Conservation (phyloP, 2,888 invertebrate species). For the Philopedon plagiatum region DNA sequence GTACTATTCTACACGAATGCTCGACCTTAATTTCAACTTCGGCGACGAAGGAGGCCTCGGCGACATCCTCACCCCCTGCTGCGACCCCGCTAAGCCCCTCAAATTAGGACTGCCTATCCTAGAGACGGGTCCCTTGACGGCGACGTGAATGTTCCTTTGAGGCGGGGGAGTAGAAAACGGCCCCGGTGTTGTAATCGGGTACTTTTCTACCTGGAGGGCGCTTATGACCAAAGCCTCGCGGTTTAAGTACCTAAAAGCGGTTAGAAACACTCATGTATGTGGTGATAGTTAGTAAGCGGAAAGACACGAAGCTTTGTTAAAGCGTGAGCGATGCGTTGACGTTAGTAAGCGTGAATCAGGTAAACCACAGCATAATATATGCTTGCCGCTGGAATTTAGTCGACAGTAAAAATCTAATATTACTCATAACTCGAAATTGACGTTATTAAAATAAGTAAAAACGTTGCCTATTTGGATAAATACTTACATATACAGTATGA, state of each 20-base stretch:
- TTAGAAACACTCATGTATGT: slow-evolving; percentile 47
- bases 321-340: not conserved
- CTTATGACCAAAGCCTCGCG: slow-evolving; percentile 94
- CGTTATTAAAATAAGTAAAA: too few species aligned
- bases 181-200: slow-evolving; percentile 90
- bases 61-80: slow-evolving; percentile 73
- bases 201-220: slow-evolving; percentile 93
- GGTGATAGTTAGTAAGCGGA: slow-evolving; percentile 24
- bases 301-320: not conserved
- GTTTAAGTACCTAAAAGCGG: slow-evolving; percentile 85
- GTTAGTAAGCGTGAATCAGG: slow-evolving; percentile 4
- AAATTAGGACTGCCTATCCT: slow-evolving; percentile 73
- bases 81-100: slow-evolving; percentile 75
- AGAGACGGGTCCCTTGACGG: slow-evolving; percentile 56
- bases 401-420: too few species aligned
- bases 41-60: slow-evolving; percentile 85
- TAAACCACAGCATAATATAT: not conserved
- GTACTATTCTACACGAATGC: slow-evolving; percentile 40
- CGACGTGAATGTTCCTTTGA: slow-evolving; percentile 71
- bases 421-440: too few species aligned
- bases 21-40: slow-evolving; percentile 92
- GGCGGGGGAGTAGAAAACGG: slow-evolving; percentile 83
- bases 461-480: too few species aligned
- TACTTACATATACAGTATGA: too few species aligned
- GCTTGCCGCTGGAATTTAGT: not conserved